Conservation (phyloP, 2,797 vertebrate genomes). For the Sphenopsis melanotis region DNA sequence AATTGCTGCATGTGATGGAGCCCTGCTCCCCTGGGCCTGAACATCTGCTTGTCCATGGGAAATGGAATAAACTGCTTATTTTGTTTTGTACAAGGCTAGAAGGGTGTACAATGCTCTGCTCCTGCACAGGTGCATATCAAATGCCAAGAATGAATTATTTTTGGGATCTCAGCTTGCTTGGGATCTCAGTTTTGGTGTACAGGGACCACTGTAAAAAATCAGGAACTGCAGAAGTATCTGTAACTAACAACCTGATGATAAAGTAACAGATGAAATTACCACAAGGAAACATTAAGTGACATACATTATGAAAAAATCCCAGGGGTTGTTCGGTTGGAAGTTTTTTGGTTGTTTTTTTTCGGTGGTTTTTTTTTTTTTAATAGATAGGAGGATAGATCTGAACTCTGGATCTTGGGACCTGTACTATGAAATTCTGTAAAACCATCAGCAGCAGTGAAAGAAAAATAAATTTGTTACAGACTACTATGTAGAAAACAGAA, state of each 20-base stretch:
- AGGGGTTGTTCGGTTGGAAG: fast-evolving
- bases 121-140: not conserved
- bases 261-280: not conserved
- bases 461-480: not conserved
- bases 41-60: not conserved
- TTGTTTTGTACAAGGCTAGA: not conserved
- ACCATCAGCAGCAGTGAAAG: not conserved
- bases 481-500: not conserved
- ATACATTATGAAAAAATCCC: not conserved
- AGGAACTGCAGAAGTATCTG: not conserved
- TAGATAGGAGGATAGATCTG: not conserved
- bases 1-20: not conserved
- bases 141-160: not conserved
- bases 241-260: not conserved
- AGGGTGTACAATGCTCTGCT: not conserved
- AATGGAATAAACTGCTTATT: not conserved
- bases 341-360: not conserved
- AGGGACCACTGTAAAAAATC: not conserved
- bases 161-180: not conserved
- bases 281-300: not conserved
- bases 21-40: not conserved
- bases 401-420: not conserved
- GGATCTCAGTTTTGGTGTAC: not conserved
- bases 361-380: not conserved
- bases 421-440: not conserved